phyloP scores from a whole-genome alignment of 92 coral and sea anemone species.

The Phenganax stokvisi region DNA sequence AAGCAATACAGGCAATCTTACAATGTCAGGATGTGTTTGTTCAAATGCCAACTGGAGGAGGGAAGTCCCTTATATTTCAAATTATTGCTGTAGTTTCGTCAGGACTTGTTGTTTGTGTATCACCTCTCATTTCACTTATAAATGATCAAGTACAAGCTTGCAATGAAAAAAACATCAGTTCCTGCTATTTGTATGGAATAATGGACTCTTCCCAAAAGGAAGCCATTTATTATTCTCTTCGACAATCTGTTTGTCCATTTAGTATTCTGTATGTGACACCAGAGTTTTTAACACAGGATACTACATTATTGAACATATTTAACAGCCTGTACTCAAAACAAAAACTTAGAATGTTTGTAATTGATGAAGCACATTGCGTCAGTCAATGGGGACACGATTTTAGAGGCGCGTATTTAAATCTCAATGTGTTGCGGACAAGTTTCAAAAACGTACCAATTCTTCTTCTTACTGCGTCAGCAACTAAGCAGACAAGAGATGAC shows the following conservation, averaged over 20 bases:
- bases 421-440: conserved; percentile 53
- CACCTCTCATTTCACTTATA: conserved; percentile 27
- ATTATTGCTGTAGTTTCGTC: conserved; percentile 9
- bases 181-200: conserved; percentile 3
- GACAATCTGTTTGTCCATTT: conserved; percentile 5
- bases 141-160: conserved; percentile 25
- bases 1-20: conserved; percentile 27
- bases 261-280: conserved; percentile 38
- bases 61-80: conserved; percentile 31
- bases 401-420: conserved; percentile 73
- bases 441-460: conserved; percentile 67
- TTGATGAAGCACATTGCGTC: conserved; percentile 95
- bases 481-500: conserved; percentile 32
- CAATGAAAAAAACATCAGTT: neutral
- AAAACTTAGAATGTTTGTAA: conserved; percentile 49
- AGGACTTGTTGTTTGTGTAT: conserved; percentile 11
- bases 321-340: conserved; percentile 2
- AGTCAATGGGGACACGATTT: conserved; percentile 97
- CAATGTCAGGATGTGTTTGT: conserved; percentile 8
- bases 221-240: neutral
- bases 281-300: conserved; percentile 8
- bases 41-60: conserved; percentile 35
- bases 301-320: neutral
- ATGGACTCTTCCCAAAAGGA: conserved; percentile 9
- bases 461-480: conserved; percentile 86